phyloP scores from a whole-genome alignment of 2,113 vertebrate genomes.

The Symphodus melops region DNA sequence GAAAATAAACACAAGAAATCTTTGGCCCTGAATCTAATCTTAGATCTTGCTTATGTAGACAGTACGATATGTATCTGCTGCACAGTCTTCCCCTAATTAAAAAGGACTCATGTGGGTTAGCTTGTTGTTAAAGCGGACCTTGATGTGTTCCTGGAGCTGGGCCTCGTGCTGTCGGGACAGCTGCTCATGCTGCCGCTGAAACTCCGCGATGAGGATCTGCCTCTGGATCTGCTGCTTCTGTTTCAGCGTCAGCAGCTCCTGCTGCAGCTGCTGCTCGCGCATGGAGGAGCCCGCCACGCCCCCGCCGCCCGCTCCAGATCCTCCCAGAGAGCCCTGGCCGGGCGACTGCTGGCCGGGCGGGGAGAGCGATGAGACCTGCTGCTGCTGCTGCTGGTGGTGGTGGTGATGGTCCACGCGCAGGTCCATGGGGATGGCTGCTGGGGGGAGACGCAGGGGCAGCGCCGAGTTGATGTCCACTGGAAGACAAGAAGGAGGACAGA shows the following conservation, averaged over 20 bases:
- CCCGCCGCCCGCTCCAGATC: conserved; percentile 45
- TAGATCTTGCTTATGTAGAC: neutral
- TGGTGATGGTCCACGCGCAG: conserved; percentile 89
- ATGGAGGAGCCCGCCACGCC: conserved; percentile 62
- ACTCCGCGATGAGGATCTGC: conserved; percentile 97
- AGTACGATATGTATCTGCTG: no score
- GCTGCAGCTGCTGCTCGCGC: conserved; percentile 96
- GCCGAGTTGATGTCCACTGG: conserved; percentile 94
- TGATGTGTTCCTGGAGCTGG: conserved; percentile 97
- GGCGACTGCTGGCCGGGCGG: conserved; percentile 64
- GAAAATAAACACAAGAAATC: neutral
- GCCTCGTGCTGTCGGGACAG: conserved; percentile 97
- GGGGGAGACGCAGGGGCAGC: conserved; percentile 92
- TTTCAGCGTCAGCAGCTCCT: conserved; percentile 95
- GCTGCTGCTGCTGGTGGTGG: conserved; percentile 85
- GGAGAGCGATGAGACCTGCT: conserved; percentile 87
- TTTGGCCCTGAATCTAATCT: neutral
- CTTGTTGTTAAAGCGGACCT: conserved; percentile 76
- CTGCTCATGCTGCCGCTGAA: conserved; percentile 97
- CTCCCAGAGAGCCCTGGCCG: conserved; percentile 12
- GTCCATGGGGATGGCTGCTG: conserved; percentile 94
- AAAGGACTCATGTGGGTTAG: no score
- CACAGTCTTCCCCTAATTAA: no score
- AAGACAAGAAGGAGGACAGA: conserved; percentile 9
- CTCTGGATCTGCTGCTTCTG: conserved; percentile 99